Evolutionary conservation across 1,140 invertebrate species (phyloP).

Genomic region (Fopius arisanus): DNA sequence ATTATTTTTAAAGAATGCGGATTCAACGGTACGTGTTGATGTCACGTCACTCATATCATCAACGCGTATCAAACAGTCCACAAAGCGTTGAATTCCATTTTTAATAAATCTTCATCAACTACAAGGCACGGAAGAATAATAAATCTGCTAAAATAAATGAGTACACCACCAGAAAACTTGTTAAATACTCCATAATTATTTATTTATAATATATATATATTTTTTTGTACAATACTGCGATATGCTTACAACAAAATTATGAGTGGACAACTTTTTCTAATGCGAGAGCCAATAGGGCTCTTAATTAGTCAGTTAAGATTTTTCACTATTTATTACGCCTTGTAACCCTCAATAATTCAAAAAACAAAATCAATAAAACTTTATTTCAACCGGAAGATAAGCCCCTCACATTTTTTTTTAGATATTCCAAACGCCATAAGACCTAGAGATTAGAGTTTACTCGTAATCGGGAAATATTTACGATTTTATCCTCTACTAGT

Average conservation of each 20-base stretch:
- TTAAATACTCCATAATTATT: slow-evolving; percentile 8
- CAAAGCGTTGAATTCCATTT: no score
- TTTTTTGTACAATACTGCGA: slow-evolving; percentile 52
- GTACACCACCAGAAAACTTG: background rate
- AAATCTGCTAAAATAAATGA: no score
- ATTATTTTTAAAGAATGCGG: no score
- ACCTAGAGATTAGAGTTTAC: background rate
- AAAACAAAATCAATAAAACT: slow-evolving; percentile 28
- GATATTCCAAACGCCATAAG: background rate
- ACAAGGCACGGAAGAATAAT: no score
- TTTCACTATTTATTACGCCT: slow-evolving; percentile 22
- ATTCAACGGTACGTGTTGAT: no score
- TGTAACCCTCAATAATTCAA: background rate
- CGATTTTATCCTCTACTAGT: no score
- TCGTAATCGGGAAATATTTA: no score
- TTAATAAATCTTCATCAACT: no score
- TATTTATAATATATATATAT: slow-evolving; percentile 17
- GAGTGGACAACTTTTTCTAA: slow-evolving; percentile 42
- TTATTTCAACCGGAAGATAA: background rate
- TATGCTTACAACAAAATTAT: slow-evolving; percentile 47
- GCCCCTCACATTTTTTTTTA: background rate
- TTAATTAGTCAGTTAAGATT: background rate
- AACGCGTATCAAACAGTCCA: no score
- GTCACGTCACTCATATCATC: no score
- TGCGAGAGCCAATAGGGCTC: slow-evolving; percentile 6